Conservation (phyloP, 2,113 vertebrate species). For the Glaucomys volans region DNA sequence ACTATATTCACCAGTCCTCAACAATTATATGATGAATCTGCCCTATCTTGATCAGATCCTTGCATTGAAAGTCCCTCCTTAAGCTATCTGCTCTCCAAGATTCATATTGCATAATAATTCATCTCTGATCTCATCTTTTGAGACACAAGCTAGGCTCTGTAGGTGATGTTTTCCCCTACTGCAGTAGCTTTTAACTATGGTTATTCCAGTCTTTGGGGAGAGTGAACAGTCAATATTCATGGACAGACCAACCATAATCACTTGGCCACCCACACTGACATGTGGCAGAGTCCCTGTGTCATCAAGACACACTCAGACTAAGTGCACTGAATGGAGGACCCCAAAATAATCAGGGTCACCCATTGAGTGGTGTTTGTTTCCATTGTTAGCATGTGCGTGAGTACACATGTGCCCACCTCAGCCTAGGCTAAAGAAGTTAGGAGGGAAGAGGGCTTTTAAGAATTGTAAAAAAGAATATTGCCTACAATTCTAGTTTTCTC, state of each 20-base stretch:
- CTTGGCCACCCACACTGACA: background rate
- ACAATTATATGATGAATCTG: background rate
- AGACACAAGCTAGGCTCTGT: background rate
- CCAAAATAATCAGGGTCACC: background rate
- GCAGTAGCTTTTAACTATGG: rapidly evolving
- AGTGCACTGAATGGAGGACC: background rate
- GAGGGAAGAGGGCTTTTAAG: background rate
- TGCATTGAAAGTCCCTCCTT: background rate
- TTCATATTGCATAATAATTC: background rate
- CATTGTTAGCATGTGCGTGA: background rate
- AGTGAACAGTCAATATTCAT: background rate
- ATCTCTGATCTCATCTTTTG: background rate
- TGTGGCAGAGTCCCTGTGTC: background rate
- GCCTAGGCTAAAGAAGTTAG: background rate
- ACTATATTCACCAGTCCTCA: background rate
- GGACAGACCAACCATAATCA: background rate
- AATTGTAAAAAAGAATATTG: background rate
- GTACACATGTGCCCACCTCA: background rate
- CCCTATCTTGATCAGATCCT: background rate
- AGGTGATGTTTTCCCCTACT: background rate
- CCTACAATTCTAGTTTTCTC: background rate
- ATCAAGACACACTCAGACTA: background rate
- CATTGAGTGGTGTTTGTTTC: background rate
- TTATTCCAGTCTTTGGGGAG: background rate
- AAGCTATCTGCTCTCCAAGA: background rate